These are phyloP conservation scores for Oceanites oceanicus DNA, from an alignment of 2,113 vertebrate genomes.

Conservation along the genomic window DNA sequence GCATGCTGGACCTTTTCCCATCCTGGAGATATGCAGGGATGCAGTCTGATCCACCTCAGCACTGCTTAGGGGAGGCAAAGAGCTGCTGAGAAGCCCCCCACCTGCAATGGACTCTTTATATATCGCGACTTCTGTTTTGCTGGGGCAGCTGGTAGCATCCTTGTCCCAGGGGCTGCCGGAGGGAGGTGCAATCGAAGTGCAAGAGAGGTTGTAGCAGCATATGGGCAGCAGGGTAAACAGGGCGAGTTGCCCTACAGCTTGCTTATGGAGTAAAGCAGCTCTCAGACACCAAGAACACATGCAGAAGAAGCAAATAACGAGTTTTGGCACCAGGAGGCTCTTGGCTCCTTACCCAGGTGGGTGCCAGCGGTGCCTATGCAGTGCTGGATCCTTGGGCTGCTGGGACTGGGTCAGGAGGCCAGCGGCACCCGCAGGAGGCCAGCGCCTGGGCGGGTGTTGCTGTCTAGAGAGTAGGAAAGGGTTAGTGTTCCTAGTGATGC, in stretches of 20 bases:
- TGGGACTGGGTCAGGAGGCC: background rate
- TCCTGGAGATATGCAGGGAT: background rate
- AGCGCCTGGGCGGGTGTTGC: fast-evolving
- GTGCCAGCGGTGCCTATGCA: background rate
- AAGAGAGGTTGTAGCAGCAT: background rate
- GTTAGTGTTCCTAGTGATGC: background rate
- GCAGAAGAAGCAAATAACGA: background rate
- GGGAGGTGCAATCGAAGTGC: background rate
- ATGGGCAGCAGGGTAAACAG: too few species aligned
- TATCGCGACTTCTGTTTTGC: background rate
- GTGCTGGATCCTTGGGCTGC: background rate
- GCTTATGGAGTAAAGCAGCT: background rate
- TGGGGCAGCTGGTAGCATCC: background rate
- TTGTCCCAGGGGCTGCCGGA: background rate
- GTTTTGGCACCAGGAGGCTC: background rate
- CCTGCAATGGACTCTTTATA: background rate
- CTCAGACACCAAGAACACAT: background rate
- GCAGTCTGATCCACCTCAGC: background rate
- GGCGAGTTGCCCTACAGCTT: background rate
- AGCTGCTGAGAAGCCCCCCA: background rate
- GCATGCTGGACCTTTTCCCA: background rate
- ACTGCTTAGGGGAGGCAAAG: background rate
- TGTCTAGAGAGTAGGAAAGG: background rate
- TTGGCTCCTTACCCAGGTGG: background rate
- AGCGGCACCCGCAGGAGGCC: background rate